phyloP scores from a whole-genome alignment of 2,888 invertebrate genomes.

The Troglohyphantes excavatus region DNA sequence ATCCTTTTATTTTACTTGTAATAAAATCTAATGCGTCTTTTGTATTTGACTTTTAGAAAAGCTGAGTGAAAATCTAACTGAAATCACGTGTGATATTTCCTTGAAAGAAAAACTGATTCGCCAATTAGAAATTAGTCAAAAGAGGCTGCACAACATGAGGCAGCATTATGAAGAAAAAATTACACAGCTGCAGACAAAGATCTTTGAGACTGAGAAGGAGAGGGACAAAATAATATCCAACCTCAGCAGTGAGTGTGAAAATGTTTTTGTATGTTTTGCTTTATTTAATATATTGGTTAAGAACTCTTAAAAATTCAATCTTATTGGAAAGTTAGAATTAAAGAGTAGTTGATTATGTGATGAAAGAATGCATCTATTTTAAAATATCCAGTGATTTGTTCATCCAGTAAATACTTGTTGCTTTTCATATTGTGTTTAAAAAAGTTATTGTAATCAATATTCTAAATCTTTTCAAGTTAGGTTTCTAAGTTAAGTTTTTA shows the following conservation, averaged over 20 bases:
- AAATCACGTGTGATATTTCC: conserved; percentile 95
- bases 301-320: too few species aligned
- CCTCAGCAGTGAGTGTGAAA: conserved; percentile 80
- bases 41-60: conserved; percentile 81
- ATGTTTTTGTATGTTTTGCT: background rate
- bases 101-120: conserved; percentile 97
- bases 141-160: conserved; percentile 91
- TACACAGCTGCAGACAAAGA: conserved; percentile 90
- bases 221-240: conserved; percentile 90
- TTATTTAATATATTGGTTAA: too few species aligned
- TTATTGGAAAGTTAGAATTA: too few species aligned
- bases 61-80: conserved; percentile 90
- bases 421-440: too few species aligned
- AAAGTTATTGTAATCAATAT: too few species aligned
- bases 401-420: too few species aligned
- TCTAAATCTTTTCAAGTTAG: too few species aligned
- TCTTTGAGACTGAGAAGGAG: conserved; percentile 94
- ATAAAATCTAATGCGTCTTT: background rate
- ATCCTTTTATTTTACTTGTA: background rate
- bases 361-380: too few species aligned
- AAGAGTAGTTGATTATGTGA: too few species aligned
- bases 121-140: conserved; percentile 94
- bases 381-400: too few species aligned
- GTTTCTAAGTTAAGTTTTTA: too few species aligned
- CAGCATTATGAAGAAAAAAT: conserved; percentile 96